These are phyloP conservation scores for Pollenia griseotomentosa DNA, from an alignment of 2,888 invertebrate species.

Conservation along the genomic window DNA sequence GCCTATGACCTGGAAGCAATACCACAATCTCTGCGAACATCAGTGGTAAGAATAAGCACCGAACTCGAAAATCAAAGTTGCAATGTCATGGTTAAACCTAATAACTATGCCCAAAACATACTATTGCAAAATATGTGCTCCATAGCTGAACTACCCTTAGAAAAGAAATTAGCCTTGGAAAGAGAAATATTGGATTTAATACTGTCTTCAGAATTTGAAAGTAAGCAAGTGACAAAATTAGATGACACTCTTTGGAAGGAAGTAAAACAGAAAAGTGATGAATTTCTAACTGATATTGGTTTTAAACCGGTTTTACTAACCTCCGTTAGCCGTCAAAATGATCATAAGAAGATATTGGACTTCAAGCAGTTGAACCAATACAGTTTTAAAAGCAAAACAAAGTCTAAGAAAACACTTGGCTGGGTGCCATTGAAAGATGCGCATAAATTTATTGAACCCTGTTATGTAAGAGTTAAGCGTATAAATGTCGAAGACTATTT, in stretches of 20 bases:
- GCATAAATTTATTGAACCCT: constrained; percentile 71
- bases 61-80: constrained; percentile 53
- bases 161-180: constrained; percentile 75
- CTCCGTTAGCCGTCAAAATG: constrained; percentile 3
- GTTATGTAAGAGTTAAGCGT: constrained; percentile 75
- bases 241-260: background rate
- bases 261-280: constrained; percentile 73
- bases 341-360: constrained; percentile 34
- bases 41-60: constrained; percentile 74
- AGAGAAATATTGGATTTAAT: constrained; percentile 77
- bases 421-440: constrained; percentile 69
- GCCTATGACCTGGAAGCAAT: constrained; percentile 72
- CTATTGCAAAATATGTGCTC: constrained; percentile 72
- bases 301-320: constrained; percentile 70
- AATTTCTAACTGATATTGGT: constrained; percentile 75
- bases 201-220: constrained; percentile 74
- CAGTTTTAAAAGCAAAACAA: background rate
- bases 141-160: constrained; percentile 72
- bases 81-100: constrained; percentile 20
- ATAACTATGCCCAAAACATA: constrained; percentile 39
- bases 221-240: constrained; percentile 52
- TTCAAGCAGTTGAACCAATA: background rate
- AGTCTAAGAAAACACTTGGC: background rate
- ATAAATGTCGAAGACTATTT: constrained; percentile 72
- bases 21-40: constrained; percentile 71